These are phyloP conservation scores for Zaprionus inermis DNA, from an alignment of 1,140 invertebrate genomes.

Conservation along the genomic window DNA sequence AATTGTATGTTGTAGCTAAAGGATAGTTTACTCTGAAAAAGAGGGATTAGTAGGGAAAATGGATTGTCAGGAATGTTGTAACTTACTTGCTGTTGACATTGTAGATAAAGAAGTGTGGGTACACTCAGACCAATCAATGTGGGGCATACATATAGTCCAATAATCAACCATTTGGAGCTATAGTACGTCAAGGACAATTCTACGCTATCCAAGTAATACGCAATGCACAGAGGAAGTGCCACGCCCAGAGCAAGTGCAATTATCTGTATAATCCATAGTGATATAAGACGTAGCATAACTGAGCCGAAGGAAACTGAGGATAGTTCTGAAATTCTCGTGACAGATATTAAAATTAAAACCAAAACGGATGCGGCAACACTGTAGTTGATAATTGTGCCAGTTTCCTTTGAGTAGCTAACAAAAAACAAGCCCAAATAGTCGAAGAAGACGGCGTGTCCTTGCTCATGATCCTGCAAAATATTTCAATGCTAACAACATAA, in stretches of 20 bases:
- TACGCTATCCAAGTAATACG: slow-evolving; percentile 72
- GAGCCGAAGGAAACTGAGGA: slow-evolving; percentile 30
- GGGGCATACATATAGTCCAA: slow-evolving; percentile 86
- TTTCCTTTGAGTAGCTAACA: slow-evolving; percentile 86
- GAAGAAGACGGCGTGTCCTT: slow-evolving; percentile 89
- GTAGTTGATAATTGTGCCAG: slow-evolving; percentile 86
- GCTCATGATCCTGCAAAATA: slow-evolving; percentile 54
- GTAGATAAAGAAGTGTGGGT: slow-evolving; percentile 26
- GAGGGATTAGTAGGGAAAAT: not conserved
- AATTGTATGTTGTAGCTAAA: slow-evolving; percentile 43
- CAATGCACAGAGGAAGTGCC: slow-evolving; percentile 84
- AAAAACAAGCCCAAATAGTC: slow-evolving; percentile 91
- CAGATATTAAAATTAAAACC: slow-evolving; percentile 81
- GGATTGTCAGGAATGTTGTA: not conserved
- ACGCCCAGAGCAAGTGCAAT: slow-evolving; percentile 87
- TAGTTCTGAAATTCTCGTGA: slow-evolving; percentile 60
- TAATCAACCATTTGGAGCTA: slow-evolving; percentile 87
- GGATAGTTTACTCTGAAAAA: slow-evolving; percentile 40
- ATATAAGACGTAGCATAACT: slow-evolving; percentile 24
- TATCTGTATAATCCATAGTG: slow-evolving; percentile 57
- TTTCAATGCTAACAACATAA: not conserved
- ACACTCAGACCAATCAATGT: slow-evolving; percentile 80
- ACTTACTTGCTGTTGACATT: not conserved
- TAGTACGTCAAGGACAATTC: slow-evolving; percentile 87
- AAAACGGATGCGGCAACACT: slow-evolving; percentile 84